Evolutionary conservation across 2,113 vertebrate genomes (phyloP), one percentile per base, ranked within the genome.

Genomic region (Albula goreensis): DNA sequence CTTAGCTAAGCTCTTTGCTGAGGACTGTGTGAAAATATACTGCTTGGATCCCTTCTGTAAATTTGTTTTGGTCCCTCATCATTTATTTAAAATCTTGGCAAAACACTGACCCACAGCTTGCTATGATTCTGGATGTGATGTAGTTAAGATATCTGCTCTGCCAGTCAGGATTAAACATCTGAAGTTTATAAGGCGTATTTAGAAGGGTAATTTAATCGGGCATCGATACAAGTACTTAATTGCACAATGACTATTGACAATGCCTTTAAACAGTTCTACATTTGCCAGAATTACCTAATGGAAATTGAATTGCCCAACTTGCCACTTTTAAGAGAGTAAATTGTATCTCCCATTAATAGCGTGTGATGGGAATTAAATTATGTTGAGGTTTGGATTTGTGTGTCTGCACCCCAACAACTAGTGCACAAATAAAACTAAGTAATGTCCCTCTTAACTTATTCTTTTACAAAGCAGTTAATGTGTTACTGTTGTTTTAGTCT

Each of bases 201-300:
- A 93, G 96, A 96, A 96, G 95, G 95, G 94, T 96, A 95, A 96
- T 96, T 96, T 97, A 97, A 97, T 96, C 96, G 96, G 93, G 96
- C 96, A 96, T 97, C 96, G 92, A 94, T 96, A 96, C 94, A 95
- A 96, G 96, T 96, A 95, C 96, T 96, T 97, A 97, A 98, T 97
- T 97, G 97, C 94, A 92, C 96, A 97, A 96, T 95, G 94, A 95
- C 95, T 97, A 97, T 97, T 96, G 97, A 97, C 96, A 96, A 92
- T 93, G 93, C 94, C 96, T 97, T 97, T 97, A 96, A 97, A 97
- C 95, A 96, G 95, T 94, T 95, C 94, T 90, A 94, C 94, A 96
- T 97, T 97, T 96, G 95, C 96, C 95, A 95, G 95, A 96, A 96
- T 94, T 92, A 95, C 96, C 93, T 97, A 97, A 98, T 96, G 95